Evolutionary conservation across 1,140 invertebrate genomes (phyloP), one percentile per base, ranked within the genome.

Genomic region (Achatina immaculata): DNA sequence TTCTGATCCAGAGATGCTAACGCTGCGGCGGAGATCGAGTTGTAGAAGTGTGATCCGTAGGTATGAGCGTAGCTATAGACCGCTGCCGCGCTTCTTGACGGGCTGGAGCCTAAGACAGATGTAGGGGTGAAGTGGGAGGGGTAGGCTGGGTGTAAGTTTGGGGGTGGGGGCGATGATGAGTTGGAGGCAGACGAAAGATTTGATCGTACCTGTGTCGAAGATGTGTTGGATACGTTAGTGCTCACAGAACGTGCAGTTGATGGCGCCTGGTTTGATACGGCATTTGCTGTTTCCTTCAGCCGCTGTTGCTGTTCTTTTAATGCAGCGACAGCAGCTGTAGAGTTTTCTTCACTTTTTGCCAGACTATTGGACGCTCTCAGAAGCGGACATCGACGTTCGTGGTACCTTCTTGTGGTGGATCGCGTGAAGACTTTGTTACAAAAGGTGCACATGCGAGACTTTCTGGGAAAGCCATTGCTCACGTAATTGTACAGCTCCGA

Each of bases 391-490:
- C 88, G 85, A 66, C 86, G 88, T 80, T 90, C 89, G 81, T 90
- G 89, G 78, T 90, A 90, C 19, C 89, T 85, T 73, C 89, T 82
- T 2, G 89, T 90, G 69, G 89, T 90, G 21, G 89, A 90, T 14
- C 89, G 83, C 6, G 89, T 90, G 78, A 90, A 90, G 21, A 89
- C 87, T 83, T 90, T 90, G 48, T 84, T 83, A 80, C 89, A 90
- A 69, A 87, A 90, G 72, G 83, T 86, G 82, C 89, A 90, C 38
- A 88, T 88, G 16, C 89, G 80, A 36, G 89, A 90, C 80, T 90
- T 90, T 62, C 89, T 83, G 34, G 88, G 88, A 76, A 89, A 89
- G 42, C 88, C 88, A 73, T 89, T 89, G 79, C 85, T 85, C 11
- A 86, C 87, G 82, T 88, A 89, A 78, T 86, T 87, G 81, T 89